A percentile compares a stretch with the other conserved stretches of the same genome.
Evolutionary conservation across 2,113 vertebrate genomes (phyloP).

Genomic region (Chelonoidis abingdonii): DNA sequence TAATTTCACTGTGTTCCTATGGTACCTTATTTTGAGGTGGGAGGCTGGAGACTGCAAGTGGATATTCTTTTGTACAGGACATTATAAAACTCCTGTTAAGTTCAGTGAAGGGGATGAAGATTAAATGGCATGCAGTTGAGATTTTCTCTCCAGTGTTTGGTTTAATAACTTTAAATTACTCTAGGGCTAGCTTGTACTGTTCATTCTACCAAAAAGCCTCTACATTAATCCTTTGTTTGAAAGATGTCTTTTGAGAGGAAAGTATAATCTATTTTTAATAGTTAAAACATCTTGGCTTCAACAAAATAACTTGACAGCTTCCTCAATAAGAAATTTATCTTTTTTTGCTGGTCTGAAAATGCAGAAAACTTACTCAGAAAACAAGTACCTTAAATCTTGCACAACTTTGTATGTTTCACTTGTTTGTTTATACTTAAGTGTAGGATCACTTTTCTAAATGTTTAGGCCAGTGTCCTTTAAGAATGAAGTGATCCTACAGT

Average conservation of each 20-base stretch:
- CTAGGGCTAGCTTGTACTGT: neutral
- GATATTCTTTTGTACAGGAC: neutral
- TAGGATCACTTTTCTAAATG: neutral
- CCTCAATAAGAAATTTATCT: neutral
- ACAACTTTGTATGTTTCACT: neutral
- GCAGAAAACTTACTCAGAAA: neutral
- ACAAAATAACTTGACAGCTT: neutral
- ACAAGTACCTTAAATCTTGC: neutral
- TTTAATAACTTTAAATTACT: neutral
- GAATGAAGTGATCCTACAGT: neutral
- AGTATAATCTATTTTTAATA: neutral
- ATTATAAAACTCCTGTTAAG: neutral
- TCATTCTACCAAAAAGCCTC: neutral
- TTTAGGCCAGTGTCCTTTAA: neutral
- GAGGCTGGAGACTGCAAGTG: neutral
- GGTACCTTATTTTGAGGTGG: neutral
- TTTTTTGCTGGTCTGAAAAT: neutral
- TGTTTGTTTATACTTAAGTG: neutral
- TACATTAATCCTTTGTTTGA: neutral
- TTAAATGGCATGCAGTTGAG: neutral
- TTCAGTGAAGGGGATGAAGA: neutral
- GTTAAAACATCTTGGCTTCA: neutral
- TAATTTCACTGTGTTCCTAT: neutral
- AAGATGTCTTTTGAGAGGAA: neutral
- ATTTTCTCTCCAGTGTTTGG: neutral